Conservation (phyloP, 2,113 vertebrate species). For the Phyllostomus discolor region DNA sequence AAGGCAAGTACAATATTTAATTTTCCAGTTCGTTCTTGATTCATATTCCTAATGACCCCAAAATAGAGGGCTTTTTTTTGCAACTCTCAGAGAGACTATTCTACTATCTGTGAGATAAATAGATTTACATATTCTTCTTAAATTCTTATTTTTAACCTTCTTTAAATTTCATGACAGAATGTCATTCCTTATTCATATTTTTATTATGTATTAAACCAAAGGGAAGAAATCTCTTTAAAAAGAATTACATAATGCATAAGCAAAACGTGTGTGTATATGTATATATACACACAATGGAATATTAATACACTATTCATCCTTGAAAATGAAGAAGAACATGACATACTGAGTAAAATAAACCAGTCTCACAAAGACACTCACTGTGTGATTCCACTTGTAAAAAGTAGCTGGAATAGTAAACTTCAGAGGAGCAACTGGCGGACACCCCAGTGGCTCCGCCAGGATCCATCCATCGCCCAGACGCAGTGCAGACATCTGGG, state of each 20-base stretch:
- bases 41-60: neutral
- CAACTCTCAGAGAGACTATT: neutral
- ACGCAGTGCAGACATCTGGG: neutral
- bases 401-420: neutral
- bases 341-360: neutral
- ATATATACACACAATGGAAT: neutral
- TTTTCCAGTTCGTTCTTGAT: neutral
- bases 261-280: neutral
- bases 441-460: rapidly evolving
- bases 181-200: neutral
- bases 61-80: neutral
- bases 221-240: neutral
- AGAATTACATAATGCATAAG: neutral
- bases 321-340: neutral
- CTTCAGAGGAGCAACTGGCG: neutral
- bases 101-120: neutral
- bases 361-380: neutral
- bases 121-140: neutral
- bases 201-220: neutral
- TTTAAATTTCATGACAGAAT: neutral
- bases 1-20: neutral
- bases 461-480: neutral
- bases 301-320: neutral
- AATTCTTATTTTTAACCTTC: neutral
- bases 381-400: neutral